phyloP scores from a whole-genome alignment of 2,113 vertebrate species.

The Corythoichthys haematopterus region DNA sequence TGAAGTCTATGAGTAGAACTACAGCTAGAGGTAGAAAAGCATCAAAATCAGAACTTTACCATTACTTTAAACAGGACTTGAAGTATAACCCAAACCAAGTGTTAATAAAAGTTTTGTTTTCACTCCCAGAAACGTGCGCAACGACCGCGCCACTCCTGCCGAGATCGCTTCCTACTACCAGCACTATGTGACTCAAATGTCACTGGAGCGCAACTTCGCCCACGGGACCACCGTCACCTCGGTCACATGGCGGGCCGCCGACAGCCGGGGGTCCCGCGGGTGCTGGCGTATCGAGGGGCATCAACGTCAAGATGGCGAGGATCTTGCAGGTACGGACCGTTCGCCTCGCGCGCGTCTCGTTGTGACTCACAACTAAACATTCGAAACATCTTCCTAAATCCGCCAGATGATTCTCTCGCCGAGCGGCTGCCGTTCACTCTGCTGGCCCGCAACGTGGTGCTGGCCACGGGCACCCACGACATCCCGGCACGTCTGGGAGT shows the following conservation, averaged over 20 bases:
- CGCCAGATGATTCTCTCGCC: conserved; percentile 23
- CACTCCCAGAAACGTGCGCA: conserved; percentile 66
- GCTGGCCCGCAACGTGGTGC: conserved; percentile 68
- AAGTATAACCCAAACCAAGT: background rate
- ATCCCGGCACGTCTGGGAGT: conserved; percentile 66
- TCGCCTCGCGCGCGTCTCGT: no score
- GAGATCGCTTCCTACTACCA: conserved; percentile 79
- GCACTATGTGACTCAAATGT: conserved; percentile 73
- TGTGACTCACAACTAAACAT: no score
- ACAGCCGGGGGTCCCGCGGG: conserved; percentile 21
- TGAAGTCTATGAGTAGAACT: no score
- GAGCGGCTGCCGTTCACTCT: conserved; percentile 63
- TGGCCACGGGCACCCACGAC: conserved; percentile 78
- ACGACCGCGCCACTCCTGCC: conserved; percentile 73
- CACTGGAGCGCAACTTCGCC: conserved; percentile 69
- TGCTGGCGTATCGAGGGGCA: conserved; percentile 68
- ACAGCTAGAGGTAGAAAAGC: background rate
- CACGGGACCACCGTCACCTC: conserved; percentile 67
- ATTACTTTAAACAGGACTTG: background rate
- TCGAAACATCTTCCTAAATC: background rate
- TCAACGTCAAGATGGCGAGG: conserved; percentile 51
- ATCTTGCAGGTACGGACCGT: conserved; percentile 36
- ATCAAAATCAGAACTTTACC: background rate
- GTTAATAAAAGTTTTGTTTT: background rate
- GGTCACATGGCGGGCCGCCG: conserved; percentile 40